Conservation (phyloP, 2,888 invertebrate species). For the Plebejus anna region DNA sequence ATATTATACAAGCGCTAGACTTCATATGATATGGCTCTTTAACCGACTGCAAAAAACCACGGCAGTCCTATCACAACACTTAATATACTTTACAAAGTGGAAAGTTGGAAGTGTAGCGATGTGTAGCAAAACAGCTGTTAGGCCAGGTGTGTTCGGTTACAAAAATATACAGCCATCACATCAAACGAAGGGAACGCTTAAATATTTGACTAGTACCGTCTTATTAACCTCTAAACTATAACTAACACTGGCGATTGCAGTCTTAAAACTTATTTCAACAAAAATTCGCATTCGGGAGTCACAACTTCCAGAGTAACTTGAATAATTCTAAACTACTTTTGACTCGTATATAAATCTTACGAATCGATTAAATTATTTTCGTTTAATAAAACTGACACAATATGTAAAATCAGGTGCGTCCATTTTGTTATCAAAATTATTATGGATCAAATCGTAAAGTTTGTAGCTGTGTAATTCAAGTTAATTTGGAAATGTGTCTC, state of each 20-base stretch:
- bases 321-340: neutral
- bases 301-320: neutral
- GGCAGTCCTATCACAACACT: constrained; percentile 60
- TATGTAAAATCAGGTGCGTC: too few species aligned
- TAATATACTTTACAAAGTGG: constrained; percentile 29
- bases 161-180: constrained; percentile 28
- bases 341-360: neutral
- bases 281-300: neutral
- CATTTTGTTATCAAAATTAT: too few species aligned
- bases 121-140: constrained; percentile 28
- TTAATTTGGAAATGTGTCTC: neutral
- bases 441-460: too few species aligned
- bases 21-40: constrained; percentile 75
- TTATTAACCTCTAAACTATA: constrained; percentile 61
- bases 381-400: too few species aligned
- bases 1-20: constrained; percentile 76
- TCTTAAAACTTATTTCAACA: constrained; percentile 53
- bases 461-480: neutral
- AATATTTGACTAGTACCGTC: constrained; percentile 75
- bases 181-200: constrained; percentile 52
- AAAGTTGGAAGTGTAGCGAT: constrained; percentile 23
- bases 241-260: constrained; percentile 73
- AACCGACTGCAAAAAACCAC: constrained; percentile 61
- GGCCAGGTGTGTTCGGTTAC: constrained; percentile 30
- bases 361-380: too few species aligned